Percentiles rank a stretch among this genome's conserved stretches.
These are phyloP conservation scores for Aphelenchoides bicaudatus DNA, from an alignment of 2,888 invertebrate genomes.

Conservation along the genomic window DNA sequence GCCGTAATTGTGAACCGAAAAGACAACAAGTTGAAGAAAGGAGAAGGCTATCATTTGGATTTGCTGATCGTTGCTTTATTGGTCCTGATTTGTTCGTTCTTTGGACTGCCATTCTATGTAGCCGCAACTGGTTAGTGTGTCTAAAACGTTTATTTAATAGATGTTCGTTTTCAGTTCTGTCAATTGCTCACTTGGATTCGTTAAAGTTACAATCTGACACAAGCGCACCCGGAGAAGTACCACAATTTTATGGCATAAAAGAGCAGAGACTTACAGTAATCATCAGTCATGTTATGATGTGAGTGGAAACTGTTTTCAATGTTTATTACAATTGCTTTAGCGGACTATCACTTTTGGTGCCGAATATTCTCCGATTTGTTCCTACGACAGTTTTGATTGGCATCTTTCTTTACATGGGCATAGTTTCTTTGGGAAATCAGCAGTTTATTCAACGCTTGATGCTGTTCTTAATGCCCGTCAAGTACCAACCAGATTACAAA, in stretches of 20 bases:
- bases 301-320: no score
- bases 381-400: slow-evolving; percentile 64
- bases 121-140: slow-evolving; percentile 73
- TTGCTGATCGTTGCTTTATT: slow-evolving; percentile 81
- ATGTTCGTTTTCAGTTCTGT: slow-evolving; percentile 69
- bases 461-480: slow-evolving; percentile 59
- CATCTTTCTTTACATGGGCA: slow-evolving; percentile 64
- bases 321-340: no score
- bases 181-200: slow-evolving; percentile 86
- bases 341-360: slow-evolving; percentile 63
- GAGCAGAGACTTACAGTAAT: slow-evolving; percentile 77
- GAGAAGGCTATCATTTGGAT: slow-evolving; percentile 94
- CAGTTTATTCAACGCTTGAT: slow-evolving; percentile 54
- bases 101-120: slow-evolving; percentile 89
- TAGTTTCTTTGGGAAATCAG: slow-evolving; percentile 61
- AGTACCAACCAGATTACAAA: slow-evolving; percentile 49
- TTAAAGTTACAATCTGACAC: slow-evolving; percentile 76
- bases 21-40: slow-evolving; percentile 68
- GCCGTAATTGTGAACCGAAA: slow-evolving; percentile 64
- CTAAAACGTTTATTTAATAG: background rate
- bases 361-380: slow-evolving; percentile 56
- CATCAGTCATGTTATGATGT: slow-evolving; percentile 73
- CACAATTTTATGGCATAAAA: slow-evolving; percentile 66
- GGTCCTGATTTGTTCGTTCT: slow-evolving; percentile 75
- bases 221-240: slow-evolving; percentile 92